These are phyloP conservation scores for Minunthozetes semirufus DNA, from an alignment of 2,888 invertebrate genomes.

Conservation along the genomic window DNA sequence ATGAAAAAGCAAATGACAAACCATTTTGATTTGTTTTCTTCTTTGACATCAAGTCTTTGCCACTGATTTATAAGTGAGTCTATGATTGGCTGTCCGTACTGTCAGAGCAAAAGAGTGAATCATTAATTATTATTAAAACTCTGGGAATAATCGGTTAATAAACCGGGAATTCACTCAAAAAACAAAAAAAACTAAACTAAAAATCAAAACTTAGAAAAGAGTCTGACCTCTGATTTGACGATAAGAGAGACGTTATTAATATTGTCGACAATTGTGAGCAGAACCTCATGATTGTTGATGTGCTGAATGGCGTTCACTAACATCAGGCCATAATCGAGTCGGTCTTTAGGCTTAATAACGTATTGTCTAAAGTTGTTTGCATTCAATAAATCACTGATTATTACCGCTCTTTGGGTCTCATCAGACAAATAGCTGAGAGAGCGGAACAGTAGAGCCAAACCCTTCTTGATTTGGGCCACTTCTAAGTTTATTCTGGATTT, in stretches of 20 bases:
- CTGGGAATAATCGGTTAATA: neutral
- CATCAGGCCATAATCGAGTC: neutral
- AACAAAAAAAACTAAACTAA: neutral
- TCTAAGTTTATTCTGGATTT: conserved; percentile 30
- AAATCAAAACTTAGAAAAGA: neutral
- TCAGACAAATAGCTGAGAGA: conserved; percentile 31
- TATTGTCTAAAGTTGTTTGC: conserved; percentile 24
- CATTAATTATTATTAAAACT: neutral
- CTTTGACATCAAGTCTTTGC: conserved; percentile 1
- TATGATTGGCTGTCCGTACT: conserved; percentile 17
- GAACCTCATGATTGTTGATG: neutral
- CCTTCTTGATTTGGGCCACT: conserved; percentile 32
- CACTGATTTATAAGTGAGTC: neutral
- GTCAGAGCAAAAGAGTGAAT: neutral
- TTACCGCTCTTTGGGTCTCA: conserved; percentile 30
- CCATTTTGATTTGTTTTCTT: conserved; percentile 3
- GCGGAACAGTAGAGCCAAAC: conserved; percentile 30
- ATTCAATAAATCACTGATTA: conserved; percentile 24
- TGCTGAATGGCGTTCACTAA: neutral
- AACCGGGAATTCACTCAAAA: neutral
- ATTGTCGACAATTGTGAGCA: neutral
- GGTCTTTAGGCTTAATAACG: conserved; percentile 4
- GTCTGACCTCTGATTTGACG: conserved; percentile 9
- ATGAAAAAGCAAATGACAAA: neutral
- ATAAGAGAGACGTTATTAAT: conserved; percentile 6